These are phyloP conservation scores for Eclectus roratus DNA, from an alignment of 2,113 vertebrate genomes.

Conservation along the genomic window DNA sequence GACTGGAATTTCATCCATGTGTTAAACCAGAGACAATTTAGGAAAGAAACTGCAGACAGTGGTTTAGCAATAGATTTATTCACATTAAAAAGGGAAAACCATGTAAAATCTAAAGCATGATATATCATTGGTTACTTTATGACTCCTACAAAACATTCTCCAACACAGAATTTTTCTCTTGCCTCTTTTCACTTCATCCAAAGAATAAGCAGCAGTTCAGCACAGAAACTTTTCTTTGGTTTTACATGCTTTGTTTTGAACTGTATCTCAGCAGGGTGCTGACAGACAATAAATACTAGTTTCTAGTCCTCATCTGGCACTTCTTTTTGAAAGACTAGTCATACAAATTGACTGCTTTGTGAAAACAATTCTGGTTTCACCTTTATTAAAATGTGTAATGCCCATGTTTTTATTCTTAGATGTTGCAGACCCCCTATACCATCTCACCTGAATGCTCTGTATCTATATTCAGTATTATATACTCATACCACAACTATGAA, in stretches of 20 bases:
- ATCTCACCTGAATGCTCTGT: neutral
- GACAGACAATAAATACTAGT: neutral
- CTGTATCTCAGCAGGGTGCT: neutral
- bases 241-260: neutral
- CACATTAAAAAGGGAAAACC: slow-evolving; percentile 3
- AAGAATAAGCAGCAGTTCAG: neutral
- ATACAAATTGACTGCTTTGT: neutral
- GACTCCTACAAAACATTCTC: neutral
- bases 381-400: neutral
- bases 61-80: slow-evolving; percentile 11
- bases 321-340: neutral
- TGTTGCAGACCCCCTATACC: neutral
- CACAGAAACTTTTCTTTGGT: neutral
- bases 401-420: neutral
- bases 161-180: neutral
- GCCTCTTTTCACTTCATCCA: neutral
- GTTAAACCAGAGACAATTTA: neutral
- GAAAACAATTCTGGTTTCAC: neutral
- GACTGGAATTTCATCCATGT: slow-evolving; percentile 54
- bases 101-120: neutral
- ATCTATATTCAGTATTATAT: neutral
- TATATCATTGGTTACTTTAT: neutral
- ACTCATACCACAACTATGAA: neutral
- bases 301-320: neutral
- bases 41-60: neutral